A percentile compares a stretch with the other conserved stretches of the same genome.
These are phyloP conservation scores for Piscicola geometra DNA, from an alignment of 2,888 invertebrate genomes.

Conservation along the genomic window DNA sequence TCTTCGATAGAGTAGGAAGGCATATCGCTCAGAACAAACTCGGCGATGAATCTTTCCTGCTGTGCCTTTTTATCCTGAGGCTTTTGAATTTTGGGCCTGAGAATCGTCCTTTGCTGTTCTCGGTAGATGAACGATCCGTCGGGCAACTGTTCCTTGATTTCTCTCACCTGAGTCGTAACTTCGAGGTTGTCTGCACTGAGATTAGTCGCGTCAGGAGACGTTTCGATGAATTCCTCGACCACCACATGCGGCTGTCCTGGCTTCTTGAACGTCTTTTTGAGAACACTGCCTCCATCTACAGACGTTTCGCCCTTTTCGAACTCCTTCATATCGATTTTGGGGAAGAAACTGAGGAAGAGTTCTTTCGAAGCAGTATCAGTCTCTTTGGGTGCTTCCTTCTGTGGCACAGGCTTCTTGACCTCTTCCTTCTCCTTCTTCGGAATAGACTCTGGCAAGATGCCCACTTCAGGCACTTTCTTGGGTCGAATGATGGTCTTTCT, in stretches of 20 bases:
- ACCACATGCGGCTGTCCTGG: background rate
- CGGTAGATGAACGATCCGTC: conserved; percentile 3
- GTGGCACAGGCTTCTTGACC: background rate
- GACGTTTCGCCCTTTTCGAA: background rate
- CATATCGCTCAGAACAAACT: conserved; percentile 15
- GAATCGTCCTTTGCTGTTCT: conserved; percentile 4
- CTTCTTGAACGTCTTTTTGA: background rate
- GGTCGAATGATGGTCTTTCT: conserved; percentile 22
- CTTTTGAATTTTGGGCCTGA: conserved; percentile 5
- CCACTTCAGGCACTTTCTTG: background rate
- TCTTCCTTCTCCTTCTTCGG: background rate
- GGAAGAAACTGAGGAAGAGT: background rate
- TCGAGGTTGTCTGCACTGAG: background rate
- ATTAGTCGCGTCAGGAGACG: background rate
- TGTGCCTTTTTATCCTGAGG: conserved; percentile 8
- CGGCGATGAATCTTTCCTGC: conserved; percentile 1
- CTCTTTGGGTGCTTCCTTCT: background rate
- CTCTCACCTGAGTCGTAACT: conserved; percentile 5
- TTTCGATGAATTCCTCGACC: conserved; percentile 13
- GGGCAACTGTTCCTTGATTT: conserved; percentile 13
- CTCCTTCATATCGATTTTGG: background rate
- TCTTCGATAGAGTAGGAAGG: conserved; percentile 22
- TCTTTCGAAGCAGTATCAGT: background rate
- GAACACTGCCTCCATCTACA: conserved; percentile 3
- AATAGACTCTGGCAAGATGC: too few species aligned